Base-by-base conservation (phyloP, 2,797 vertebrate species). In the Momotus momota region DNA sequence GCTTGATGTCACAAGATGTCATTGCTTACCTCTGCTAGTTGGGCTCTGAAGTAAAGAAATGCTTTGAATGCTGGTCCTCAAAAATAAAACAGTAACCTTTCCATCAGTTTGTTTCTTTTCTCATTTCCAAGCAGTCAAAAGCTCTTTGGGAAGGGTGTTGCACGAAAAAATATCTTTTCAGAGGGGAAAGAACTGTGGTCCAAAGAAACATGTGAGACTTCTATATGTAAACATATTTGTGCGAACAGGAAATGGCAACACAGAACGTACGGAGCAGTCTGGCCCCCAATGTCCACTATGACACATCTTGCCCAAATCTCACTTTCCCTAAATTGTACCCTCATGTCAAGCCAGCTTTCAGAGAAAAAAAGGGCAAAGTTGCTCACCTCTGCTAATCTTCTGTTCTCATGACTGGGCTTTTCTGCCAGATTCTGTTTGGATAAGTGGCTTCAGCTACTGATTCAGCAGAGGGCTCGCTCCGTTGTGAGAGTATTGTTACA, bases 321-420 rank as follows among this genome's bases (percentile, higher is more conserved):
- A 66, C 84, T 78, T 85, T 88, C 40, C 58, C n/a, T 83, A 90
- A 81, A 79, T 49, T 55, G 65, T 23, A 72, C 40, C 74, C 49
- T 83, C 46, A 48, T 43, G 65, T 91, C 66, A 92, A 90, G 65
- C 21, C 49, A 87, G 13, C 54, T 67, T 19, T 87, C 26, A 25
- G 75, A 88, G 79, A 81, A 85, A 62, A 81, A 91, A 95, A 52
- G 79, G 89, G 94, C 94, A 93, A 96, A 94, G 95, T 75, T 95
- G 81, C 80, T 96, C 94, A 94, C 90, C 90, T 92, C 73, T 88
- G 54, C 85, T 96, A 95, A 95, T 94, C 91, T 88, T 78, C 61
- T 31, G 29, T 81, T 88, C 75, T 83, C 69, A 75, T 61, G 54
- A 79, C 69, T 72, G 23, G 58, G 75, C 72, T 91, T 64, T 33